Percentiles rank a stretch among this genome's conserved stretches.
Evolutionary conservation across 2,888 invertebrate species (phyloP).

Genomic region (Candidula unifasciata): DNA sequence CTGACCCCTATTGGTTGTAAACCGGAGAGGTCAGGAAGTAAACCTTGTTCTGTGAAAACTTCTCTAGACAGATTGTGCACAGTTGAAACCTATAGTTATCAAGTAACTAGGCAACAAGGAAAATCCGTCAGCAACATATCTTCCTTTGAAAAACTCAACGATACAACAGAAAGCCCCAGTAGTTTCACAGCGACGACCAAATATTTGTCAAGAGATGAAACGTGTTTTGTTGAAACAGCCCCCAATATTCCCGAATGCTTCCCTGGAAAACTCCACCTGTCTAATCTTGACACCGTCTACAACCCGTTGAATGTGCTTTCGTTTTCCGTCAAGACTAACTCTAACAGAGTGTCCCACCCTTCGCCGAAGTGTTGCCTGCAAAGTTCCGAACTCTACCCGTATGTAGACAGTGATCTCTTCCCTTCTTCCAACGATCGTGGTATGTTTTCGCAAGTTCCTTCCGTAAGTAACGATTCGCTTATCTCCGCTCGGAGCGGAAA

Average conservation of each 20-base stretch:
- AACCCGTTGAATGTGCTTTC: background rate
- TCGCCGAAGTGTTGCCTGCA: background rate
- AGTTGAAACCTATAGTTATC: background rate
- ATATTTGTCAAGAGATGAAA: background rate
- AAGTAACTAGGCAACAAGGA: too few relatives aligned
- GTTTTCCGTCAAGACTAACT: background rate
- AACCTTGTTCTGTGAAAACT: background rate
- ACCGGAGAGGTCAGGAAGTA: background rate
- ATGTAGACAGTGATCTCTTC: background rate
- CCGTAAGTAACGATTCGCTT: background rate
- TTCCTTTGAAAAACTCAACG: background rate
- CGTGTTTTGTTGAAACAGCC: background rate
- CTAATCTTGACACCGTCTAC: background rate
- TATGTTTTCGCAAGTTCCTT: background rate
- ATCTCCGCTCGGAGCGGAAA: background rate
- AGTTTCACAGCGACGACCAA: too few relatives aligned
- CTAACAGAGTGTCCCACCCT: background rate
- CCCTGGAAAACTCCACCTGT: background rate
- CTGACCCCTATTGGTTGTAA: conserved; percentile 29
- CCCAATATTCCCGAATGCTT: background rate
- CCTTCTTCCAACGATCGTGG: background rate
- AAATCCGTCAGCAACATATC: background rate
- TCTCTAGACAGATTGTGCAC: background rate
- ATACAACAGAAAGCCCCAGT: background rate
- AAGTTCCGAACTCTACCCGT: background rate